Conservation (phyloP, 2,797 vertebrate species). For the Picus viridis region DNA sequence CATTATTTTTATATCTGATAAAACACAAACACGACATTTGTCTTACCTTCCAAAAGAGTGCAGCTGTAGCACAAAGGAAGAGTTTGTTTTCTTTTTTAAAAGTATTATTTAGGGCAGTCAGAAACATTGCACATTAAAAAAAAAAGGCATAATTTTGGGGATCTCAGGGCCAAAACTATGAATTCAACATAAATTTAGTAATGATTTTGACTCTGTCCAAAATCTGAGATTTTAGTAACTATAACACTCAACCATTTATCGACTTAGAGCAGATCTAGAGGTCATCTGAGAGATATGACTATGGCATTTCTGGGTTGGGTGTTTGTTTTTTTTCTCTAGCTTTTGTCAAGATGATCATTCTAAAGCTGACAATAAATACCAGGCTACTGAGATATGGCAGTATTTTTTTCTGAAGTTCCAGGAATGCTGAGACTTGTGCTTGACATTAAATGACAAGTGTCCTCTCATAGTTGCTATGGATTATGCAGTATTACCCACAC, state of each 20-base stretch:
- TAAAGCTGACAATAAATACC: background rate
- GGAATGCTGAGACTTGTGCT: slow-evolving; percentile 12
- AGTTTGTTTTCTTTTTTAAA: background rate
- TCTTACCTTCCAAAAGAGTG: rapidly evolving
- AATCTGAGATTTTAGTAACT: background rate
- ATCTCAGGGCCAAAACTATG: background rate
- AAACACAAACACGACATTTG: background rate
- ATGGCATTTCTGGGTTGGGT: background rate
- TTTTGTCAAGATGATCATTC: background rate
- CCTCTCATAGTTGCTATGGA: background rate
- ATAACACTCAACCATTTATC: background rate
- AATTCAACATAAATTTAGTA: background rate
- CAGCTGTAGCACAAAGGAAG: background rate
- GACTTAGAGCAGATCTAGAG: background rate
- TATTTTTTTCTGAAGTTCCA: slow-evolving; percentile 31
- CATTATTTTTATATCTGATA: background rate
- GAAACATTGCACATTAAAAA: background rate
- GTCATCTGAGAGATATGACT: background rate
- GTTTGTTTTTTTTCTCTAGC: background rate
- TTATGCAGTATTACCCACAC: background rate
- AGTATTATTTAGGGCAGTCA: background rate
- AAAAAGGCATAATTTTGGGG: background rate
- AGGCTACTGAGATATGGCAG: background rate
- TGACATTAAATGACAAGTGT: background rate
- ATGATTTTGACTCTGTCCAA: background rate